Base-by-base conservation (phyloP, 2,888 invertebrate species). In the Seira sanloemensis region DNA sequence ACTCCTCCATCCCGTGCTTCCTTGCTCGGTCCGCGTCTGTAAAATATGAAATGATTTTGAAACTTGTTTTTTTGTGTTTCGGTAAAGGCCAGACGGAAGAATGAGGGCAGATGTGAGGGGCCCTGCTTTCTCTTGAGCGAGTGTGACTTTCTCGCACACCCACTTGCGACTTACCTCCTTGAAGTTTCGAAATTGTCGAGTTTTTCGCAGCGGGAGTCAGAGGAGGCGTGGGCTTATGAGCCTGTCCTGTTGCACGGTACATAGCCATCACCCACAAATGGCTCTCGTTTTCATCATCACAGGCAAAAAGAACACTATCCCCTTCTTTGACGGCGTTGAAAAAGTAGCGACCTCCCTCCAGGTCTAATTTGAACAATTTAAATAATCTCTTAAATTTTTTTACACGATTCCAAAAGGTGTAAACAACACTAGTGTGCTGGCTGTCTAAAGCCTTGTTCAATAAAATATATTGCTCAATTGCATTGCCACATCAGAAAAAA, bases 1-100 rank as follows among this genome's bases (percentile, higher is more conserved):
- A 98, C 92, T 99, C 99, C 91, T 99, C 99, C 97, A 99, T 97
- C 67, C 99, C 99, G 91, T 99, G 99, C 91, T 99, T 99, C 80
- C 97, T 94, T 46, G 99, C 99, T 91, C 98, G 95, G 91, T 98
- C 98, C 69, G 97, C 96, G 92, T 97, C 97, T 96, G 91, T 2
- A 75, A 23, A 77, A 62, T 58, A 25, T 7, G 16, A 68, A 79
- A 62, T 58, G n/a, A 50, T n/a, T 2, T 62, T 21, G n/a, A 62
- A 62, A 62, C 7, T 62, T 16, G n/a, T 50, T 50, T 50, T 37
- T 37, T 12, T 37, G 5, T 2, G 50, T n/a, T 62, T 4, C 62
- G 21, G 9, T 1, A 72, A 23, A 37, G 19, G 26, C 21, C 2
- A 46, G 12, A 68, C 7, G 25, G 25, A 26, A 23, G 16, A 68